Evolutionary conservation across 2,888 invertebrate genomes (phyloP), one percentile per base, ranked within the genome.

Genomic region (Callyntrura guangdongensis): DNA sequence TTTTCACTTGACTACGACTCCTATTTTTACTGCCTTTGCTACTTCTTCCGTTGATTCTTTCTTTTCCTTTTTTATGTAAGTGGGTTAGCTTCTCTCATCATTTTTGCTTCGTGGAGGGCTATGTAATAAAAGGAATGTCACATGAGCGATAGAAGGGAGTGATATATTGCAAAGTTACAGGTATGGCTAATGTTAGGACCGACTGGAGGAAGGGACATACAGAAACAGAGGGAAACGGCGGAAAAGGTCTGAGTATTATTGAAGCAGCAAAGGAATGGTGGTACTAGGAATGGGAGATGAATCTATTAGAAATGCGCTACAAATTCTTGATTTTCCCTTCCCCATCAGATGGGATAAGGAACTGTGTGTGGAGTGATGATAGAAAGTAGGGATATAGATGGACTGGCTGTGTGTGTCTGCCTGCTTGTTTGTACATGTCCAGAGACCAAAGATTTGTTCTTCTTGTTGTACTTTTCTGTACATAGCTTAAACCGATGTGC

Each of bases 221-320:
- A 36, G 36, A 36, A 36, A 72, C 56, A 17, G 47, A 47, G 86
- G 47, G 47, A 61, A 20, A 72, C 49, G 36, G 27, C 20, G n/a
- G 36, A 11, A 25, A 20, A 64, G 77, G 17, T 22, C 12, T 17
- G 59, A 67, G 72, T 45, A 61, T 69, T 86, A 74, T 83, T 83
- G 11, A 67, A 83, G 67, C 14, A 67, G 36, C 45, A 14, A 22
- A 53, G 36, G 1, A 22, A 12, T 61, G 83, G 45, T 8, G 72
- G 67, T 53, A 72, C 27, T 27, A 67, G 47, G 36, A 36, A 36
- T 61, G n/a, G 53, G 49, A 81, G 90, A 90, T 53, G 74, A 86
- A 86, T 90, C 82, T 86, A 86, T 90, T 90, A 90, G 86, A 89
- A 89, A 89, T 90, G 86, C 85, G 79, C 27, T 69, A 77, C 85